A percentile compares a stretch with the other conserved stretches of the same genome.
phyloP scores from a whole-genome alignment of 2,797 vertebrate species.

The Trematomus bernacchii region DNA sequence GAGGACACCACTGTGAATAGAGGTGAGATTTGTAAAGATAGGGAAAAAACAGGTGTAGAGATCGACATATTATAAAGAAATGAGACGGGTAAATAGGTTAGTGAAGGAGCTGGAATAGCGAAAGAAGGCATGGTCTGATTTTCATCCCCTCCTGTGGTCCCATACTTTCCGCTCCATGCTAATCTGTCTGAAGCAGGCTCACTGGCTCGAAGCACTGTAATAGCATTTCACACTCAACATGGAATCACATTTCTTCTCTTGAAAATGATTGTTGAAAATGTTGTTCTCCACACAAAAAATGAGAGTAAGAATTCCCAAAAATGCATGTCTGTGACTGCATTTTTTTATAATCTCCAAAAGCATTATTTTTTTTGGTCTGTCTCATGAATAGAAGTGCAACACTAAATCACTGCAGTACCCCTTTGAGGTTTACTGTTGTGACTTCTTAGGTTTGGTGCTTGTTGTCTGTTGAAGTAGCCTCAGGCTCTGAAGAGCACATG shows the following conservation, averaged over 20 bases:
- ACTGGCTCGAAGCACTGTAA: constrained; percentile 65
- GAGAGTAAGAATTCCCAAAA: constrained; percentile 6
- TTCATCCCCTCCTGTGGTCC: constrained; percentile 32
- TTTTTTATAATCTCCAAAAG: neutral
- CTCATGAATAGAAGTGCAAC: neutral
- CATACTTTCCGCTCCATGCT: constrained; percentile 29
- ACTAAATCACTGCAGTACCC: neutral
- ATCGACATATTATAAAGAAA: constrained; percentile 37
- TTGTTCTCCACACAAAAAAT: constrained; percentile 37
- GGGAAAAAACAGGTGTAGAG: constrained; percentile 27
- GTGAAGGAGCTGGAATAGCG: constrained; percentile 43
- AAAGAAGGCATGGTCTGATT: constrained; percentile 29
- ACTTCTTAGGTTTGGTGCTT: constrained; percentile 16
- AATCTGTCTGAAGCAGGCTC: constrained; percentile 62
- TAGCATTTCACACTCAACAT: constrained; percentile 65
- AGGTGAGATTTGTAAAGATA: constrained; percentile 46
- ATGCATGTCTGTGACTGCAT: constrained; percentile 11
- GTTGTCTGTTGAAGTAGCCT: constrained; percentile 8
- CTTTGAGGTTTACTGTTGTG: constrained; percentile 4
- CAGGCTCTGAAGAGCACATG: neutral
- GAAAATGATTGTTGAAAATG: constrained; percentile 65
- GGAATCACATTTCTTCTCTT: constrained; percentile 69
- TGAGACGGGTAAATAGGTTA: constrained; percentile 43
- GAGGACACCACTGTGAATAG: neutral
- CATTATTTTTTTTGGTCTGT: constrained; percentile 1